Percentiles rank a stretch among this genome's conserved stretches.
Evolutionary conservation across 2,797 vertebrate species (phyloP).

Genomic region (Apogon hyalosoma): DNA sequence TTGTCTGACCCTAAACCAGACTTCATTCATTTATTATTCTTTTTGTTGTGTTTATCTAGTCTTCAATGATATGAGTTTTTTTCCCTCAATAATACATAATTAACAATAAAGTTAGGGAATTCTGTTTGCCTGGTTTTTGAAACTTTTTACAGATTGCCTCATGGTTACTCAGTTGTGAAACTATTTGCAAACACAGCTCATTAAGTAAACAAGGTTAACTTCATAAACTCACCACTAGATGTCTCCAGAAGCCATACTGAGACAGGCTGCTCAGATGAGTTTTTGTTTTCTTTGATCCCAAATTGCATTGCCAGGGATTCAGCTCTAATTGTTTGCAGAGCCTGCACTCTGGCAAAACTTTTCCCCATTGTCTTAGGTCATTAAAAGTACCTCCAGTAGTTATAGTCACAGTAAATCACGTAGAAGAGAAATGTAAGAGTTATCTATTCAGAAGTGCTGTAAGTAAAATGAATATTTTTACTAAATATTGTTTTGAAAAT

Average conservation of each 20-base stretch:
- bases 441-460: slow-evolving; percentile 7
- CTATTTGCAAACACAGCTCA: no score
- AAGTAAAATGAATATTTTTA: neutral
- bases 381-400: slow-evolving; percentile 4
- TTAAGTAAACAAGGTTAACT: slow-evolving; percentile 1
- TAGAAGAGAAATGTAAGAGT: neutral
- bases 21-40: no score
- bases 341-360: slow-evolving; percentile 23
- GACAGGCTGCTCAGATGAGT: neutral
- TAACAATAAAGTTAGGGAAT: no score
- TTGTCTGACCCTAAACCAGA: no score
- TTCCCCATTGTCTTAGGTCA: neutral
- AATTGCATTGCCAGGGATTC: neutral
- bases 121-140: no score
- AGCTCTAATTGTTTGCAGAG: slow-evolving; percentile 39
- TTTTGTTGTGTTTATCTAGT: no score
- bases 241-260: slow-evolving; percentile 58
- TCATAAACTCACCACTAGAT: slow-evolving; percentile 75
- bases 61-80: no score
- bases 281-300: slow-evolving; percentile 14
- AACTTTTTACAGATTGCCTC: no score
- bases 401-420: slow-evolving; percentile 12
- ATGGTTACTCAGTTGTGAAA: no score
- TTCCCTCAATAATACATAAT: no score
- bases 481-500: no score